Evolutionary conservation across 2,113 vertebrate species (phyloP).

Genomic region (Petroica traversi): DNA sequence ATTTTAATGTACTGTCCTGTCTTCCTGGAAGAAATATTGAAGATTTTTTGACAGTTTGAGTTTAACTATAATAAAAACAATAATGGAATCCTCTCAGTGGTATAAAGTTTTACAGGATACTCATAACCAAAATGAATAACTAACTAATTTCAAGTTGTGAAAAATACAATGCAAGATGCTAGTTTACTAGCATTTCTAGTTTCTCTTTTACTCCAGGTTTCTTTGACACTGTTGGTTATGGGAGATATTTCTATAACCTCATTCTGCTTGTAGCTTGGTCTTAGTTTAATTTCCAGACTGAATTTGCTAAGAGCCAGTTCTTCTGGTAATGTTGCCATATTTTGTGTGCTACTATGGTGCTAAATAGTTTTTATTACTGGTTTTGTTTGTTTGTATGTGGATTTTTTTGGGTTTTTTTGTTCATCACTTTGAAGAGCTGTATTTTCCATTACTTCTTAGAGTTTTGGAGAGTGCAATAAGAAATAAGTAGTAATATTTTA

Average conservation of each 20-base stretch:
- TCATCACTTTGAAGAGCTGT: background rate
- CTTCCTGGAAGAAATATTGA: background rate
- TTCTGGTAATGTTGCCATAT: background rate
- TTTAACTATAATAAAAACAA: background rate
- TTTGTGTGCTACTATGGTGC: background rate
- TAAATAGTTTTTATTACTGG: background rate
- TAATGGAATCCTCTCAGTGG: background rate
- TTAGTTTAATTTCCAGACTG: background rate
- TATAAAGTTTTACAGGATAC: background rate
- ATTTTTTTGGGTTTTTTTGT: accelerated
- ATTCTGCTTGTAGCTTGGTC: background rate
- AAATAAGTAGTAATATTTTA: background rate
- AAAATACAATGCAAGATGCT: background rate
- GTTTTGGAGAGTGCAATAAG: background rate
- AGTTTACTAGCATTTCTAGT: too few species aligned
- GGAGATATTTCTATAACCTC: background rate
- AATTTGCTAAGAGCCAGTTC: background rate
- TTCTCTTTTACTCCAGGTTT: background rate
- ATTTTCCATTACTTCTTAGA: background rate
- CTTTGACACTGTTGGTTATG: background rate
- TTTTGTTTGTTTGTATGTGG: background rate
- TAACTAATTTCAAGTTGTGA: background rate
- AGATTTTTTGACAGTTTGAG: background rate
- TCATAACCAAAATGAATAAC: background rate
- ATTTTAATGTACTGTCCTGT: background rate